Percentiles rank a stretch among this genome's conserved stretches.
Conservation (phyloP, 1,140 invertebrate genomes). For the Cherax quadricarinatus region DNA sequence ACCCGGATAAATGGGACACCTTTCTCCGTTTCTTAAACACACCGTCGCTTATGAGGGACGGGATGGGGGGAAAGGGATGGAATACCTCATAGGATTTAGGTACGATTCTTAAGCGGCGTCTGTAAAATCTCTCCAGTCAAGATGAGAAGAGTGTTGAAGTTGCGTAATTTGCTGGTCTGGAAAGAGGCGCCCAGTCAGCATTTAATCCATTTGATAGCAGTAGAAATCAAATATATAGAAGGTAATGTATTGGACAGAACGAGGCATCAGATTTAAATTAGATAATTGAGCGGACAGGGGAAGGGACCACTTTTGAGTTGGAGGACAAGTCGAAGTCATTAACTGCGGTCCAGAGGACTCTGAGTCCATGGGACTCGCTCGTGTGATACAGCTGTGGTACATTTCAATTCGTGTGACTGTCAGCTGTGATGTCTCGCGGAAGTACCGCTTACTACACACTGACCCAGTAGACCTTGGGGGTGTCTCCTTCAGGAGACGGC, state of each 20-base stretch:
- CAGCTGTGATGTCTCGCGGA: not conserved
- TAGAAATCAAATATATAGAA: slow-evolving; percentile 50
- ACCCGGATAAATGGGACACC: slow-evolving; percentile 10
- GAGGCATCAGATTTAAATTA: slow-evolving; percentile 23
- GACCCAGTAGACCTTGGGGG: too few relatives aligned
- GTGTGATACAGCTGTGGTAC: slow-evolving; percentile 17
- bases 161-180: slow-evolving; percentile 16
- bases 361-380: not conserved
- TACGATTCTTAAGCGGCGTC: not conserved
- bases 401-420: slow-evolving; percentile 27
- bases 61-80: not conserved
- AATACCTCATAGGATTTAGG: not conserved
- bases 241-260: slow-evolving; percentile 54
- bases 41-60: not conserved
- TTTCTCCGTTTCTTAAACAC: not conserved
- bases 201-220: slow-evolving; percentile 24
- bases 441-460: not conserved
- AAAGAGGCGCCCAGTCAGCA: slow-evolving; percentile 10
- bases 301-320: slow-evolving; percentile 19
- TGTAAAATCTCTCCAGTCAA: not conserved
- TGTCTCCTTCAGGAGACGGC: too few relatives aligned
- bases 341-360: not conserved
- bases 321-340: slow-evolving; percentile 41
- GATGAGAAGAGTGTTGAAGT: not conserved
- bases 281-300: slow-evolving; percentile 18